These are phyloP conservation scores for Eremobia ochroleuca DNA, from an alignment of 2,888 invertebrate species.

Conservation along the genomic window DNA sequence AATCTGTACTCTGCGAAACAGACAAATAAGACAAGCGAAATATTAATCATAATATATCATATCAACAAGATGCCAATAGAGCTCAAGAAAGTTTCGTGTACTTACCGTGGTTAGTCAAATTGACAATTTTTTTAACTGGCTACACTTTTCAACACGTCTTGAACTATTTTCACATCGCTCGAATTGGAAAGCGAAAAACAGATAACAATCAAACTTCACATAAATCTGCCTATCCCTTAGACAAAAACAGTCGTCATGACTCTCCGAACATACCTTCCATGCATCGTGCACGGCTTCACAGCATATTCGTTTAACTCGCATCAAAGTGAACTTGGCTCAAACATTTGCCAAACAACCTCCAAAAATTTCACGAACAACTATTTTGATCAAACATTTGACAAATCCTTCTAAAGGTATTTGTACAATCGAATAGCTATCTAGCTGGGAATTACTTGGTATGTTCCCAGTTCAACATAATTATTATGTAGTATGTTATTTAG, in stretches of 20 bases:
- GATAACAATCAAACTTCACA: not conserved
- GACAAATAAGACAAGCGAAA: no score
- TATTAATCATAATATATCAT: no score
- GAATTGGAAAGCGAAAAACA: no score
- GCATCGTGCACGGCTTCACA: no score
- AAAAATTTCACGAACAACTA: conserved; percentile 56
- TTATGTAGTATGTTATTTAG: not conserved
- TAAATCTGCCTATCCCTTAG: not conserved
- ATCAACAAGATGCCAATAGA: no score
- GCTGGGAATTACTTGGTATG: conserved; percentile 65
- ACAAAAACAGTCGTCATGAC: not conserved
- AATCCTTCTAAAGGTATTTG: conserved; percentile 71
- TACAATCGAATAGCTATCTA: conserved; percentile 72
- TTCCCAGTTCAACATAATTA: conserved; percentile 34
- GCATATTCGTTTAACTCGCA: conserved; percentile 1
- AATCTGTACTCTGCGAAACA: no score
- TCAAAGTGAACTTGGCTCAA: conserved; percentile 46
- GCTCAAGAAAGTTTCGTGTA: not conserved
- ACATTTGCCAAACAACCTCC: conserved; percentile 59
- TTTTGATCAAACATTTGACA: conserved; percentile 73
- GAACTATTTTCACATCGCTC: not conserved
- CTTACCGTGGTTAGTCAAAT: not conserved
- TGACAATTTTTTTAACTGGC: not conserved
- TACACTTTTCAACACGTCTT: not conserved
- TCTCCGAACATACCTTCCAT: not conserved